Percentiles rank a stretch among this genome's conserved stretches.
phyloP scores from a whole-genome alignment of 2,888 invertebrate species.

The Drosophila meridionalis region DNA sequence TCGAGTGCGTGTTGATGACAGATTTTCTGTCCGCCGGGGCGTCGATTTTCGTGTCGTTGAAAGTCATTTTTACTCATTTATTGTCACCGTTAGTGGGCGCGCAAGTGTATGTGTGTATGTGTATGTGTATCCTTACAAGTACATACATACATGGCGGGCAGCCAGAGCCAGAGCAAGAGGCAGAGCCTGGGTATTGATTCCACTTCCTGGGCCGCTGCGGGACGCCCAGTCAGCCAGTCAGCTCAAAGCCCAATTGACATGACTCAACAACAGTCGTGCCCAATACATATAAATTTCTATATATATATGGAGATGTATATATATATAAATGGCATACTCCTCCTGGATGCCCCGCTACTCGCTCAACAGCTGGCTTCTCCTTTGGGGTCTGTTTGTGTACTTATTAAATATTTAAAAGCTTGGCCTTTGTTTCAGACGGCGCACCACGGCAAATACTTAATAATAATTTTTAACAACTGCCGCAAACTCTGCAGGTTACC shows the following conservation, averaged over 20 bases:
- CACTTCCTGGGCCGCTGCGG: constrained; percentile 62
- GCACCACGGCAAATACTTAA: constrained; percentile 73
- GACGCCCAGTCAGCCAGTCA: constrained; percentile 44
- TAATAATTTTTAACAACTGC: constrained; percentile 72
- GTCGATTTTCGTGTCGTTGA: constrained; percentile 78
- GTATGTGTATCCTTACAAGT: constrained; percentile 72
- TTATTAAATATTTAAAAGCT: constrained; percentile 80
- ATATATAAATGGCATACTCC: not conserved
- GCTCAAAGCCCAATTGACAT: constrained; percentile 75
- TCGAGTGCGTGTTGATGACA: constrained; percentile 77
- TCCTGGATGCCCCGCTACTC: constrained; percentile 1
- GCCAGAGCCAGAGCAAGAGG: constrained; percentile 36
- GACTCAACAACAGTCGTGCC: constrained; percentile 72
- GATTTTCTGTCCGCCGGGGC: constrained; percentile 61
- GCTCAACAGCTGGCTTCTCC: constrained; percentile 23
- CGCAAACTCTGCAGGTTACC: constrained; percentile 60
- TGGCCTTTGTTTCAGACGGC: constrained; percentile 72
- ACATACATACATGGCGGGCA: constrained; percentile 63
- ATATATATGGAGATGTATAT: constrained; percentile 1
- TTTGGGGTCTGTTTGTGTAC: constrained; percentile 62
- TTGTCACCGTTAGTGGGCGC: constrained; percentile 73
- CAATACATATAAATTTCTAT: constrained; percentile 13
- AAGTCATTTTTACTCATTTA: constrained; percentile 81
- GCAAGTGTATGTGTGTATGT: constrained; percentile 33
- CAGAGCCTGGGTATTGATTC: constrained; percentile 71